Evolutionary conservation across 2,113 vertebrate species (phyloP).

Genomic region (Lasiurus borealis): DNA sequence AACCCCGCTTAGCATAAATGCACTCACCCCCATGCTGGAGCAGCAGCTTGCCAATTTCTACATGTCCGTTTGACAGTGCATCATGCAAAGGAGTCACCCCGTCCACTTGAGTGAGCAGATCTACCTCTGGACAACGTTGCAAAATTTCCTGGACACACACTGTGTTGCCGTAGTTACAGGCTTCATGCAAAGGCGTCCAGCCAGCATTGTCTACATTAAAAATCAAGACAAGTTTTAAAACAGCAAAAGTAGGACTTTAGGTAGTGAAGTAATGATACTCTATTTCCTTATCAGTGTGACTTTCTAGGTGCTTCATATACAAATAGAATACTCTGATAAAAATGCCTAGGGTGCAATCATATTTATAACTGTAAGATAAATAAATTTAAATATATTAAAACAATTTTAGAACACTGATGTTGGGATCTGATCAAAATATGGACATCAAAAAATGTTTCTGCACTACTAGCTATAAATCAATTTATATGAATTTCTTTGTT

Average conservation of each 20-base stretch:
- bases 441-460: conserved; percentile 46
- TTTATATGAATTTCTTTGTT: conserved; percentile 49
- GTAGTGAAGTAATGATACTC: conserved; percentile 59
- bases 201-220: conserved; percentile 95
- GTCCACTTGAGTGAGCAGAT: conserved; percentile 93
- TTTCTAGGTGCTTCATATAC: conserved; percentile 24
- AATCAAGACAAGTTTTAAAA: conserved; percentile 90
- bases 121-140: conserved; percentile 91
- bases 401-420: conserved; percentile 60
- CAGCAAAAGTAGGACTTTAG: conserved; percentile 80
- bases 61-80: conserved; percentile 93
- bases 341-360: neutral
- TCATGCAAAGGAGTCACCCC: conserved; percentile 97
- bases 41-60: conserved; percentile 94
- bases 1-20: conserved; percentile 80
- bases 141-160: conserved; percentile 95
- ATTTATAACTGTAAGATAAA: conserved; percentile 62
- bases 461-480: conserved; percentile 62
- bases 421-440: conserved; percentile 32
- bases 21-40: conserved; percentile 93
- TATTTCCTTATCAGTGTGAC: conserved; percentile 57
- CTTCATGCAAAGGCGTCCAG: conserved; percentile 98
- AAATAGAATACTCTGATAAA: conserved; percentile 23
- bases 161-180: conserved; percentile 97
- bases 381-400: conserved; percentile 23